Evolutionary conservation across 30 jellyfish, hydroid and myxozoan species (phyloP).

Genomic region (Cassiopea xamachana): DNA sequence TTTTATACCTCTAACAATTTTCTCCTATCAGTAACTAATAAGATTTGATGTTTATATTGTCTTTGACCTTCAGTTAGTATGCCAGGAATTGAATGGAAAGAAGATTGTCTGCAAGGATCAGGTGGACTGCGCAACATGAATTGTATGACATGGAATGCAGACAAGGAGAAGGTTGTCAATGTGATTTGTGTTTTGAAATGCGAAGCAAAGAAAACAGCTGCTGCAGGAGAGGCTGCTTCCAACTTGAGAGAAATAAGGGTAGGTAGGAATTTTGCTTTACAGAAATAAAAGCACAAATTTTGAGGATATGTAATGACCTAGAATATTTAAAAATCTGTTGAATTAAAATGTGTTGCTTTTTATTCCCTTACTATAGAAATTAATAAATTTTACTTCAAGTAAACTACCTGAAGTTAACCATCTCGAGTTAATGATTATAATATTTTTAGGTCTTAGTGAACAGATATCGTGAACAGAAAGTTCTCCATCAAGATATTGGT

Average conservation of each 20-base stretch:
- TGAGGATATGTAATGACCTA: too few relatives aligned
- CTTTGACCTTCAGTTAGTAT: constrained; percentile 23
- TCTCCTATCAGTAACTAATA: too few relatives aligned
- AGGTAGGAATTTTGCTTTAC: not conserved
- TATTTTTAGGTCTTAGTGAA: constrained; percentile 24
- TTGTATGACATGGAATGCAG: constrained; percentile 52
- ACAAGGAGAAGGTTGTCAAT: constrained; percentile 42
- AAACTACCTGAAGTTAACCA: not conserved
- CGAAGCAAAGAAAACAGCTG: constrained; percentile 37
- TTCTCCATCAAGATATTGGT: not conserved
- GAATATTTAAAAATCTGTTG: too few relatives aligned
- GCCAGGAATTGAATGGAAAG: constrained; percentile 65
- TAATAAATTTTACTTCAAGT: not conserved
- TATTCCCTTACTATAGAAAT: too few relatives aligned
- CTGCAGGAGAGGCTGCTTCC: not conserved
- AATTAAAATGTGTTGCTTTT: too few relatives aligned
- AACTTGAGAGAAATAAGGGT: constrained; percentile 12
- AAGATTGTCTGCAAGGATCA: constrained; percentile 39
- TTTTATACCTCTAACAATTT: too few relatives aligned
- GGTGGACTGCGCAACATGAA: constrained; percentile 22
- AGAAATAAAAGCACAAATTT: too few relatives aligned
- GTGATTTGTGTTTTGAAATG: constrained; percentile 42
- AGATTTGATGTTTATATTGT: not conserved
- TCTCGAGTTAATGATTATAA: not conserved
- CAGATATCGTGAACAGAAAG: constrained; percentile 27